These are phyloP conservation scores for Crambe crambe DNA, from an alignment of 37 sponge, comb jelly and placozoan species.

Conservation along the genomic window DNA sequence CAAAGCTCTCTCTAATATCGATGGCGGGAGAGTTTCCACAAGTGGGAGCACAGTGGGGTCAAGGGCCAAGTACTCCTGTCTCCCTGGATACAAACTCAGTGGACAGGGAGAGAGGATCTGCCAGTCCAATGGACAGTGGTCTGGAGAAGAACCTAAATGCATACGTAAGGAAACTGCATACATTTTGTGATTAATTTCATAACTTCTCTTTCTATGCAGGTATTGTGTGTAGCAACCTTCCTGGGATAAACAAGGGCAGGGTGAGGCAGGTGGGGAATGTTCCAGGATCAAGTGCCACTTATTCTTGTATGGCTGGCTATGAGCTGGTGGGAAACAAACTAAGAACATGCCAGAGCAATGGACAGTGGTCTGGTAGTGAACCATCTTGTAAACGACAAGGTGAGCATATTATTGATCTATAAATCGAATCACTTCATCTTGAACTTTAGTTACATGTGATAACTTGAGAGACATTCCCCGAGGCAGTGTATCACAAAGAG, in stretches of 20 bases:
- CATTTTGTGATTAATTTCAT: background rate
- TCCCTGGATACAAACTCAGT: conserved; percentile 50
- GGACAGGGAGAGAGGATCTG: conserved; percentile 45
- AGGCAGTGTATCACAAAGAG: background rate
- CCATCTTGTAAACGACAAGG: conserved; percentile 51
- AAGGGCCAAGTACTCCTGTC: conserved; percentile 50
- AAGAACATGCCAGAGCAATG: conserved; percentile 38
- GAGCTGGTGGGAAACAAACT: conserved; percentile 24
- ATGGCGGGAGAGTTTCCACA: background rate
- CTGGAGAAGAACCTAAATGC: conserved; percentile 57
- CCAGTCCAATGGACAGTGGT: conserved; percentile 54
- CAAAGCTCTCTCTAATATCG: background rate
- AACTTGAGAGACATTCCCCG: background rate
- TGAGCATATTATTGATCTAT: too few relatives aligned
- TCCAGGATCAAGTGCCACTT: conserved; percentile 39
- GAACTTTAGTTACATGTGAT: background rate
- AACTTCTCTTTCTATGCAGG: background rate
- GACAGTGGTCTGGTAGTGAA: conserved; percentile 40
- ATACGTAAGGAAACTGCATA: background rate
- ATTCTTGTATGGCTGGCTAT: conserved; percentile 59
- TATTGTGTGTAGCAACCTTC: conserved; percentile 12
- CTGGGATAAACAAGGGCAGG: conserved; percentile 36
- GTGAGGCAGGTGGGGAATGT: conserved; percentile 19
- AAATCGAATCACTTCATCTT: too few relatives aligned
- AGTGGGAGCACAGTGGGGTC: background rate